Conservation (phyloP, 2,113 vertebrate genomes). For the Rhea pennata region DNA sequence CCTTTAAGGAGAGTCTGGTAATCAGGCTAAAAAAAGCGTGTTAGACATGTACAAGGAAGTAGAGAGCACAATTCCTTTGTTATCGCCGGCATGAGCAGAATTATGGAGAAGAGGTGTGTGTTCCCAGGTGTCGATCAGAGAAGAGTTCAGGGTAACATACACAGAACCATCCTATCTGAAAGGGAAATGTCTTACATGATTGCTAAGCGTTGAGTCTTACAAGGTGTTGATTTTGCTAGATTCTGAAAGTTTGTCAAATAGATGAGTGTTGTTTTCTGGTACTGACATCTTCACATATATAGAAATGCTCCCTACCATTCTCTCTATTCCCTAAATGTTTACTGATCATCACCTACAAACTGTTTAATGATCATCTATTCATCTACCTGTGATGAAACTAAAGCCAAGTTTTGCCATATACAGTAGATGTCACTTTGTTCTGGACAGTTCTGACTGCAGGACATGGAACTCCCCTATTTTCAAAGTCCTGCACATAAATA, state of each 20-base stretch:
- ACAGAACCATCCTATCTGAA: neutral
- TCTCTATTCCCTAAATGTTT: neutral
- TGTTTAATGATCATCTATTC: neutral
- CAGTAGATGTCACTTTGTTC: neutral
- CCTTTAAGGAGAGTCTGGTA: constrained; percentile 67
- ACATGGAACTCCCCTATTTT: neutral
- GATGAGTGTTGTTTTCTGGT: neutral
- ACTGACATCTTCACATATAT: neutral
- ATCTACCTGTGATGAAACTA: neutral
- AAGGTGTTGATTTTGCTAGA: neutral
- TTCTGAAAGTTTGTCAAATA: neutral
- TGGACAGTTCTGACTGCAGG: neutral
- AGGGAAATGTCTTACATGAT: neutral
- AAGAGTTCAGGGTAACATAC: neutral
- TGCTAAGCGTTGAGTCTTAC: neutral
- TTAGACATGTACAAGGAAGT: constrained; percentile 31
- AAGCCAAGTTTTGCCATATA: neutral
- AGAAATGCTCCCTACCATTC: neutral
- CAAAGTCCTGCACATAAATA: neutral
- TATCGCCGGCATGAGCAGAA: constrained; percentile 50
- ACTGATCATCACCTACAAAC: neutral
- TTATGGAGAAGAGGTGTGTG: neutral
- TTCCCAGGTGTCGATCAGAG: constrained; percentile 40
- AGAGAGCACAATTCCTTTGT: constrained; percentile 48
- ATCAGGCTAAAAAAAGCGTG: constrained; percentile 62